Evolutionary conservation across 2,797 vertebrate species (phyloP), one percentile per base, ranked within the genome.

Genomic region (Nyctibius grandis): DNA sequence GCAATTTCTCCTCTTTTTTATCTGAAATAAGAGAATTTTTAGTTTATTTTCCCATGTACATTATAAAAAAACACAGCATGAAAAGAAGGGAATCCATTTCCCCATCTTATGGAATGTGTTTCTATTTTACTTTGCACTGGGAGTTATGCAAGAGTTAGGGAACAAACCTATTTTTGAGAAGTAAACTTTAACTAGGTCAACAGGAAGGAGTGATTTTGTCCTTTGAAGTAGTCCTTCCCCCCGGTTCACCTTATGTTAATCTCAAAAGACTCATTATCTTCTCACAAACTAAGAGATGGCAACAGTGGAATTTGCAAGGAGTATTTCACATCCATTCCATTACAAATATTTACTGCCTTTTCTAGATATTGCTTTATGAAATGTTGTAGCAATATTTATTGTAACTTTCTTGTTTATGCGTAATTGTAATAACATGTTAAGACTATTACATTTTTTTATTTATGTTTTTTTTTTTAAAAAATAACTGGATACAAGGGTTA

Each of bases 181-280:
- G 51, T 87, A 78, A 92, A 63, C 40, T 67, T 59, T 83, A 95
- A 92, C 74, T 94, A 56, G 91, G 80, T 94, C 95, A 89, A 13
- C 13, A 95, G 45, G 7, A 86, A 89, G 89, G 48, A 96, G 40
- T 48, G 31, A 44, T 69, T 85, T 89, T 91, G 33, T 82, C 88
- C 51, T 42, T 34, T 87, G 79, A 93, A 94, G 69, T 77, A 95
- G 17, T 31, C 20, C 75, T 73, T 33, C 42, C n/a, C 29, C 12
- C 57, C 17, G 21, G 31, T 67, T 94, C 81, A 87, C 74, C 94
- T 96, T 90, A 31, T 73, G 63, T 79, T 91, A 88, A 67, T 81
- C 88, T 96, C 88, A 81, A 73, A 92, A 80, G 74, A 40, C 83
- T 96, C 4, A 20, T 95, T 96, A 95, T 74, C 47, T 79, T 94